These are phyloP conservation scores for Cladopsammia gracilis DNA, from an alignment of 64 coral and sea anemone genomes.

Conservation along the genomic window DNA sequence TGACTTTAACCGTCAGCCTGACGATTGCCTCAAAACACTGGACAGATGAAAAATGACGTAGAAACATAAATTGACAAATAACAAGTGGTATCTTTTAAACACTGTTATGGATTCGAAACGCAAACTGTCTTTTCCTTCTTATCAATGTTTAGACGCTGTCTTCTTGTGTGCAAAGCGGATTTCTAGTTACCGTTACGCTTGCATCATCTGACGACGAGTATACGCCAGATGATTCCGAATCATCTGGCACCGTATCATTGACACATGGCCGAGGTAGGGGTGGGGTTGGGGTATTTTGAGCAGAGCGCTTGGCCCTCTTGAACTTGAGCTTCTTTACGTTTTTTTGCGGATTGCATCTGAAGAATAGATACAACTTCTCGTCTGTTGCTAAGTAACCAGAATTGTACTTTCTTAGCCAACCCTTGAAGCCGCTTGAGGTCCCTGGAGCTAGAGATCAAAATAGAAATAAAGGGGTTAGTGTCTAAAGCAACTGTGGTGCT, in stretches of 20 bases:
- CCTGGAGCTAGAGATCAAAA: background rate
- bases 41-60: no score
- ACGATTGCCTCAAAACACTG: no score
- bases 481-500: no score
- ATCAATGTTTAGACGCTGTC: no score
- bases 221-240: background rate
- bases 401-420: conserved; percentile 9
- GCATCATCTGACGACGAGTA: background rate
- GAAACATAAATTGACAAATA: no score
- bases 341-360: background rate
- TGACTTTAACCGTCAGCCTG: no score
- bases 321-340: background rate
- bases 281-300: no score
- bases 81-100: no score
- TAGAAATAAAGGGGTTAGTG: no score
- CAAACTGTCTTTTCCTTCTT: no score
- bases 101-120: no score
- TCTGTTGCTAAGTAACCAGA: background rate
- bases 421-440: conserved; percentile 18
- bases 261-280: background rate
- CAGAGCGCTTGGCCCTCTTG: background rate
- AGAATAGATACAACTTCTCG: conserved; percentile 5
- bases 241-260: background rate
- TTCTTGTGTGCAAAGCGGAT: no score
- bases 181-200: background rate